phyloP scores from a whole-genome alignment of 2,888 invertebrate species.

The Cremastinae sp. region DNA sequence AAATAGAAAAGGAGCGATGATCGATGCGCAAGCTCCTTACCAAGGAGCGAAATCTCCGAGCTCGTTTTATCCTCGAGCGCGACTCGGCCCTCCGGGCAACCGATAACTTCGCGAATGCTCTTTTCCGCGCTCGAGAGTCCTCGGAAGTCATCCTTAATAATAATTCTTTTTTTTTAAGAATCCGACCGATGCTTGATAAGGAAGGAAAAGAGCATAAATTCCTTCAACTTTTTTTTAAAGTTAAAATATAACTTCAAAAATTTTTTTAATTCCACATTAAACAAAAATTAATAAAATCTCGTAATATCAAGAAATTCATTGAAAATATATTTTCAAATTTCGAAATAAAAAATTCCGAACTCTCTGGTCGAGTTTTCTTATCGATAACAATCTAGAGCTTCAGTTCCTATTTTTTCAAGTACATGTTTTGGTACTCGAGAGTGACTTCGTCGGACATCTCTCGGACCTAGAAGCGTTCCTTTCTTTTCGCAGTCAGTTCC shows the following conservation, averaged over 20 bases:
- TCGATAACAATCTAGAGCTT: no score
- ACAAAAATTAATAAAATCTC: no score
- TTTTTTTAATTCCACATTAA: no score
- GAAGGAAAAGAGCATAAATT: not conserved
- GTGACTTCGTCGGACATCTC: constrained; percentile 64
- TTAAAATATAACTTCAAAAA: no score
- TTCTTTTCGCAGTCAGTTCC: constrained; percentile 35
- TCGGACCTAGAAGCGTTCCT: constrained; percentile 34
- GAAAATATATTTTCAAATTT: no score
- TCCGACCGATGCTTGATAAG: constrained; percentile 52
- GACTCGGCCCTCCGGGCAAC: constrained; percentile 60
- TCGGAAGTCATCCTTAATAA: constrained; percentile 51
- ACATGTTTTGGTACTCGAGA: constrained; percentile 68
- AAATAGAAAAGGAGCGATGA: constrained; percentile 78
- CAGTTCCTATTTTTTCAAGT: no score
- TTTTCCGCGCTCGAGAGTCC: constrained; percentile 45
- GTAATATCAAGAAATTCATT: no score
- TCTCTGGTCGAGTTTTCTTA: no score
- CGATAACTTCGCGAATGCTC: constrained; percentile 59
- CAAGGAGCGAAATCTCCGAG: constrained; percentile 71
- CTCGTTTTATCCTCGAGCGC: constrained; percentile 67
- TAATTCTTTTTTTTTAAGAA: constrained; percentile 4
- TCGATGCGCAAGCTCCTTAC: constrained; percentile 75
- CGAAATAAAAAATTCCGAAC: no score
- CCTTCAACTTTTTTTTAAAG: no score